These are phyloP conservation scores for Ictidomys tridecemlineatus DNA, from an alignment of 2,113 vertebrate genomes.

Conservation along the genomic window DNA sequence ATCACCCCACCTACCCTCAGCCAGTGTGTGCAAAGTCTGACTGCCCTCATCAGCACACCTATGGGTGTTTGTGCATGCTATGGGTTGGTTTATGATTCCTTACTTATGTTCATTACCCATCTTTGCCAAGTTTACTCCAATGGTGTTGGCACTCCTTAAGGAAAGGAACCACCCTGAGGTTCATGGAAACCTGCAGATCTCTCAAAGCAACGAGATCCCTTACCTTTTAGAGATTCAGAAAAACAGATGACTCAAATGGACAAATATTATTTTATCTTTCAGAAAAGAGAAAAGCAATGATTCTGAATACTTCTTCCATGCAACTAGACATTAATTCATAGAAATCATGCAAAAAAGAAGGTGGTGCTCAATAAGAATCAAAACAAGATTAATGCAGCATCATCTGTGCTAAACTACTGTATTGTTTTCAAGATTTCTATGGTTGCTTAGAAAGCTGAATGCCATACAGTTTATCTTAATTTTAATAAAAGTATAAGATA, in stretches of 20 bases:
- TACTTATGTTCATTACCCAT: not conserved
- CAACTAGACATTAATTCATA: not conserved
- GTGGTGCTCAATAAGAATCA: not conserved
- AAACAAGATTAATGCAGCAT: slow-evolving; percentile 4
- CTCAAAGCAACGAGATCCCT: not conserved
- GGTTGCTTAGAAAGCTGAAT: slow-evolving; percentile 25
- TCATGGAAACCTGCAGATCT: not conserved
- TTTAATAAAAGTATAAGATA: not conserved
- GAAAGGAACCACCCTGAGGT: not conserved
- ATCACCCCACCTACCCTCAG: not conserved
- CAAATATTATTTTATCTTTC: slow-evolving; percentile 31
- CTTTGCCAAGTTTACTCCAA: not conserved
- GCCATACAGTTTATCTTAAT: not conserved
- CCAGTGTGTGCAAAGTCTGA: not conserved
- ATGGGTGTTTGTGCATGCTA: accelerated
- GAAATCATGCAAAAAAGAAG: slow-evolving; percentile 43
- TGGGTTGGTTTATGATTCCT: not conserved
- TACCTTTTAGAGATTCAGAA: slow-evolving; percentile 16
- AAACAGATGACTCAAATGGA: not conserved
- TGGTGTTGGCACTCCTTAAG: not conserved
- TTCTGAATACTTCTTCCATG: not conserved
- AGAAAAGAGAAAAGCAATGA: not conserved
- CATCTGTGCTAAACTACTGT: not conserved
- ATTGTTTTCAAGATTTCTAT: slow-evolving; percentile 10
- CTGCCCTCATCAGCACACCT: not conserved